Conservation (phyloP, 2,888 invertebrate genomes). For the Acrobasis suavella region DNA sequence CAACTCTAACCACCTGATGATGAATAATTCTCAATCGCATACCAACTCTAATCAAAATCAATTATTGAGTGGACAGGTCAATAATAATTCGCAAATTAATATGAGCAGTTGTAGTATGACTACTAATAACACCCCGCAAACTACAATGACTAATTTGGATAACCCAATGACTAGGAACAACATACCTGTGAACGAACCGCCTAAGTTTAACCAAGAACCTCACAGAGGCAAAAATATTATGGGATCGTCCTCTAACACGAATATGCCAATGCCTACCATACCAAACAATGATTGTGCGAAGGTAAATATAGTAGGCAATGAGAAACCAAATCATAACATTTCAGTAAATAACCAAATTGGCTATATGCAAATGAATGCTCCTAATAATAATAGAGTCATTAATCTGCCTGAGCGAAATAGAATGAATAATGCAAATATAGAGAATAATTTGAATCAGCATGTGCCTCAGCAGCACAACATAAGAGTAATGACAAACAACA, state of each 20-base stretch:
- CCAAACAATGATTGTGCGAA: conserved; percentile 70
- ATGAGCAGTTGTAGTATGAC: conserved; percentile 72
- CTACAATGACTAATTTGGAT: conserved; percentile 63
- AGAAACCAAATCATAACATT: conserved; percentile 70
- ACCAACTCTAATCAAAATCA: conserved; percentile 62
- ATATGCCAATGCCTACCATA: conserved; percentile 57
- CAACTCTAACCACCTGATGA: conserved; percentile 68
- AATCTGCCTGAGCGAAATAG: conserved; percentile 74
- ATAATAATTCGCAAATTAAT: conserved; percentile 65
- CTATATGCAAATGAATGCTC: conserved; percentile 75
- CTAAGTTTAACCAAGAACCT: conserved; percentile 67
- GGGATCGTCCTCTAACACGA: conserved; percentile 59
- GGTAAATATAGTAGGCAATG: conserved; percentile 63
- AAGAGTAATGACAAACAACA: conserved; percentile 72
- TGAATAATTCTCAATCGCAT: conserved; percentile 66
- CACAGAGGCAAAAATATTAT: conserved; percentile 72
- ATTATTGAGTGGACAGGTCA: conserved; percentile 56
- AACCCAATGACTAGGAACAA: conserved; percentile 61
- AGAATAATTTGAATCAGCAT: conserved; percentile 67
- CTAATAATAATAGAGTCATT: conserved; percentile 67
- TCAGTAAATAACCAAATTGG: conserved; percentile 73
- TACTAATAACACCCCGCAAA: conserved; percentile 57
- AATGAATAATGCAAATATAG: conserved; percentile 60
- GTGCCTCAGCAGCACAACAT: conserved; percentile 75
- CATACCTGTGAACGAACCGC: conserved; percentile 60